Percentiles rank a stretch among this genome's conserved stretches.
Evolutionary conservation across 2,113 vertebrate species (phyloP).

Genomic region (Corynorhinus townsendii): DNA sequence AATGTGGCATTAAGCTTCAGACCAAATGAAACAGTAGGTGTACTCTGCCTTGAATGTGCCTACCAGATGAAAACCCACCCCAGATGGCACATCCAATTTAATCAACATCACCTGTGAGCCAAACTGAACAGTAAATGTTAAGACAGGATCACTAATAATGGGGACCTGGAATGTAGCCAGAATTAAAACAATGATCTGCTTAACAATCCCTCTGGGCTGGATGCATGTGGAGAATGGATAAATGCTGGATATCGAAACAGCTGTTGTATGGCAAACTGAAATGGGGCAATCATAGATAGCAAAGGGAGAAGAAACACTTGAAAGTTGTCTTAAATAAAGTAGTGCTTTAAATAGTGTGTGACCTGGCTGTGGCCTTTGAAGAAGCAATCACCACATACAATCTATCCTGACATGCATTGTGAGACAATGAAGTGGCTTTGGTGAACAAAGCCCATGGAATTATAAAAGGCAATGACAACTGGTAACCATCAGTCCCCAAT

Average conservation of each 20-base stretch:
- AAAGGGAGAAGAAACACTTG: slow-evolving; percentile 67
- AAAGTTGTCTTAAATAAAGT: slow-evolving; percentile 73
- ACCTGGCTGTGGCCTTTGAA: slow-evolving; percentile 66
- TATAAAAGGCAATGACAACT: neutral
- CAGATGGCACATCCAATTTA: slow-evolving; percentile 73
- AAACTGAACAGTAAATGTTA: slow-evolving; percentile 76
- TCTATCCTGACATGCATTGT: neutral
- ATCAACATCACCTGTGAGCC: slow-evolving; percentile 77
- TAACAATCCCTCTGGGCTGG: slow-evolving; percentile 76
- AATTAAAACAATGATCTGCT: slow-evolving; percentile 75
- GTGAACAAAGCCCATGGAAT: neutral
- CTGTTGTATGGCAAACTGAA: slow-evolving; percentile 73
- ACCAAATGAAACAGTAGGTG: slow-evolving; percentile 52
- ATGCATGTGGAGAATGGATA: slow-evolving; percentile 72
- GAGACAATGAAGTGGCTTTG: neutral
- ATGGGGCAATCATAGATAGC: slow-evolving; percentile 70
- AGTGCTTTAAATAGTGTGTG: slow-evolving; percentile 67
- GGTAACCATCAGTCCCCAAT: neutral
- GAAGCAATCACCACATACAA: neutral
- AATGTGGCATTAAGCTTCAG: slow-evolving; percentile 29
- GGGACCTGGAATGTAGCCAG: slow-evolving; percentile 73
- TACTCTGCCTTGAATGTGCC: slow-evolving; percentile 45
- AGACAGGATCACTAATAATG: slow-evolving; percentile 76
- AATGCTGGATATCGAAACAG: slow-evolving; percentile 75
- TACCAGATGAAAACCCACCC: slow-evolving; percentile 54